A percentile compares a stretch with the other conserved stretches of the same genome.
These are phyloP conservation scores for Toxotes chatareus DNA, from an alignment of 2,113 vertebrate genomes.

Conservation along the genomic window DNA sequence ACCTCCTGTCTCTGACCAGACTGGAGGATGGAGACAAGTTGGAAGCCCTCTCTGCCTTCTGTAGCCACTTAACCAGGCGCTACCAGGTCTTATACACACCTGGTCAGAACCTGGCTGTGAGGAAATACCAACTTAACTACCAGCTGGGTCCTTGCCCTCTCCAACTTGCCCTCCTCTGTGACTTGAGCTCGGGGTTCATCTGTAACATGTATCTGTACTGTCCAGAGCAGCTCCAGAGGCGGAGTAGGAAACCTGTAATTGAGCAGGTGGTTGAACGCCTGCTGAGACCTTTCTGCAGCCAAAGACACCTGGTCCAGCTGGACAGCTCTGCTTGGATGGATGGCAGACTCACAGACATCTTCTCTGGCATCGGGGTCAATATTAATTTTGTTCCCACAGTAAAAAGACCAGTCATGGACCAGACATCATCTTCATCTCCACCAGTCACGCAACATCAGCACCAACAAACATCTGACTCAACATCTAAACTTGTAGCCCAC, in stretches of 20 bases:
- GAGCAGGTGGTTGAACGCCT: conserved; percentile 74
- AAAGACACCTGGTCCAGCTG: conserved; percentile 62
- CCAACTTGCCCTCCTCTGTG: conserved; percentile 73
- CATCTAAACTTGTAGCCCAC: conserved; percentile 30
- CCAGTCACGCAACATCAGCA: neutral
- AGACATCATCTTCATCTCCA: conserved; percentile 1
- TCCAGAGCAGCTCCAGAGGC: conserved; percentile 65
- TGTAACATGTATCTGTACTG: conserved; percentile 79
- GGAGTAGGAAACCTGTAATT: conserved; percentile 60
- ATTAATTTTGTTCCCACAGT: conserved; percentile 49
- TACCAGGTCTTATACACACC: conserved; percentile 61
- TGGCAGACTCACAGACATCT: conserved; percentile 52
- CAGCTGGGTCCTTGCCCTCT: conserved; percentile 57
- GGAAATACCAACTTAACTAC: conserved; percentile 75
- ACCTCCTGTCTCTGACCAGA: conserved; percentile 61
- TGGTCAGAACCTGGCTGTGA: conserved; percentile 66
- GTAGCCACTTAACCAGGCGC: conserved; percentile 54
- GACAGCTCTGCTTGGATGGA: conserved; percentile 69
- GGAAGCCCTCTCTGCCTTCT: conserved; percentile 72
- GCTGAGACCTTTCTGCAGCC: conserved; percentile 69
- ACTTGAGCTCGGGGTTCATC: conserved; percentile 72
- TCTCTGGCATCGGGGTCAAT: conserved; percentile 53
- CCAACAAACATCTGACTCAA: neutral
- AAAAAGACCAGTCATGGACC: neutral
- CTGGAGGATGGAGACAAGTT: conserved; percentile 67